Conservation (phyloP, 1,140 invertebrate species). For the Drosophila trapezifrons region DNA sequence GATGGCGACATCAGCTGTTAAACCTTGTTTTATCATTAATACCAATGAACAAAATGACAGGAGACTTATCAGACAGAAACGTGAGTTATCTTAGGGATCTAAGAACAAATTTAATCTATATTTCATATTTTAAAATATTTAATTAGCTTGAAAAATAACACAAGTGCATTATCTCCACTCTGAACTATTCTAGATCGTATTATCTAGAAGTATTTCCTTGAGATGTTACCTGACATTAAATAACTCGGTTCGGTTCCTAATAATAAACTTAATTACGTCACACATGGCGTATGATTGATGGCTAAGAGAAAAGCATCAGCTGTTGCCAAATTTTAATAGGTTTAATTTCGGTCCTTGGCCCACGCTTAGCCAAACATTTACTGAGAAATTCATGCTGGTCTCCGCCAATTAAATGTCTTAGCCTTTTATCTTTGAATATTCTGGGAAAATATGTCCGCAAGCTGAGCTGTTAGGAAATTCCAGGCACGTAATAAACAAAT, state of each 20-base stretch:
- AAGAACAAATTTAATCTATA: too few species aligned
- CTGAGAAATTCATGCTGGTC: constrained; percentile 9
- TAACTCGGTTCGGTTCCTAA: constrained; percentile 10
- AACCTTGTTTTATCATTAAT: constrained; percentile 2
- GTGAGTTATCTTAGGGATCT: constrained; percentile 4
- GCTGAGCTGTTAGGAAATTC: constrained; percentile 61
- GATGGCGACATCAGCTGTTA: constrained; percentile 15
- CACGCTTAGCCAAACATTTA: not conserved
- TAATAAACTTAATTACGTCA: constrained; percentile 23
- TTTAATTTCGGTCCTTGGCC: constrained; percentile 22
- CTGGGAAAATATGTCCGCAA: constrained; percentile 21
- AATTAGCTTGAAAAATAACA: not conserved
- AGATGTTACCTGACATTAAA: not conserved
- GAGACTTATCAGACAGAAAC: not conserved
- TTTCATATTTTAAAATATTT: not conserved
- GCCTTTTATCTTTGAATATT: constrained; percentile 44
- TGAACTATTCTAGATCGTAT: not conserved
- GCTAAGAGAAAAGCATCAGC: constrained; percentile 5
- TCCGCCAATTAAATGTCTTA: constrained; percentile 46
- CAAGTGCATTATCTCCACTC: not conserved
- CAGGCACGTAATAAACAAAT: constrained; percentile 69
- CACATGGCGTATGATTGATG: constrained; percentile 65
- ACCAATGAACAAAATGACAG: not conserved
- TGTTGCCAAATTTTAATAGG: constrained; percentile 31
- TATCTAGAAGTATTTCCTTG: not conserved